A percentile compares a stretch with the other conserved stretches of the same genome.
Evolutionary conservation across 2,797 vertebrate species (phyloP).

Genomic region (Loris lydekkerianus): DNA sequence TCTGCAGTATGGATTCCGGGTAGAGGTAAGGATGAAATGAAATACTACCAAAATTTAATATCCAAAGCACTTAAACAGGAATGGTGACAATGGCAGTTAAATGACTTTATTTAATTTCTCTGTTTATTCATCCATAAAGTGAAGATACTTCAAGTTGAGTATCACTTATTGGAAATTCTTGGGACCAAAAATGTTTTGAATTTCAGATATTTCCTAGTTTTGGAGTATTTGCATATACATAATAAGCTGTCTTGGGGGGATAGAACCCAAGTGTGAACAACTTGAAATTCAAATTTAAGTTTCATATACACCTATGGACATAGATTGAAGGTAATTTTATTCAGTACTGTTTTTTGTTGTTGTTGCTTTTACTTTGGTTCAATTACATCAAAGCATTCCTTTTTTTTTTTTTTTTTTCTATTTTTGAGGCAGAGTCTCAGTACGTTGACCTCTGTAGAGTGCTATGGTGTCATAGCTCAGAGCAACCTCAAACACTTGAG

Average conservation of each 20-base stretch:
- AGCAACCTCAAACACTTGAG: too few species aligned
- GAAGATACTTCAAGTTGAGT: background rate
- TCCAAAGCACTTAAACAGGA: background rate
- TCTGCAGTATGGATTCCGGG: constrained; percentile 94
- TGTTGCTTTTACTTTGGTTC: background rate
- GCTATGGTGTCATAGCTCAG: too few species aligned
- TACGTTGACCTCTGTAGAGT: too few species aligned
- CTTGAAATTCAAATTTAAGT: background rate
- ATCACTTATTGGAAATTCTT: background rate
- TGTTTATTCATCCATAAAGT: constrained; percentile 54
- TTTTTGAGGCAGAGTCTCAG: too few species aligned
- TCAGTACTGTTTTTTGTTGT: background rate
- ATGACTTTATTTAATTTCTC: background rate
- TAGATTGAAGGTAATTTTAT: background rate
- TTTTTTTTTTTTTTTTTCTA: background rate
- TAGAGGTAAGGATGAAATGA: constrained; percentile 92
- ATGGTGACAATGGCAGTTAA: background rate
- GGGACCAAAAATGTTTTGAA: background rate
- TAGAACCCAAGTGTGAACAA: background rate
- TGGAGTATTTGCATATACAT: background rate
- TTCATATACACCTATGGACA: background rate
- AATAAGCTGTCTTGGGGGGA: background rate
- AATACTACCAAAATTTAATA: constrained; percentile 19
- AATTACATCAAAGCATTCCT: background rate
- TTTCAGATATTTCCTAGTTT: background rate